Conservation (phyloP, 2,113 vertebrate genomes). For the Nipponia nippon region DNA sequence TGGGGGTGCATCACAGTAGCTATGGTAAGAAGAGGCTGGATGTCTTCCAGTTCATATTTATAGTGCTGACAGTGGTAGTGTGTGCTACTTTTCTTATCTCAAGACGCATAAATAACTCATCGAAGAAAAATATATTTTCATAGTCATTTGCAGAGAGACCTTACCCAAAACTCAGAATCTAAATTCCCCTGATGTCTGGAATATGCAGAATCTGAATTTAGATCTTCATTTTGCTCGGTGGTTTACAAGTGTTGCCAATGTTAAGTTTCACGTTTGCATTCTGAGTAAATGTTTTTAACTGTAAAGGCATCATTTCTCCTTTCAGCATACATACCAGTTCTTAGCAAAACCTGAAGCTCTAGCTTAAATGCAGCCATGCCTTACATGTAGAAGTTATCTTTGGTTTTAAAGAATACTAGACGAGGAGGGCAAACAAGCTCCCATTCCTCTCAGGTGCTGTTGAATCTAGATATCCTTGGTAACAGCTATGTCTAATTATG, state of each 20-base stretch:
- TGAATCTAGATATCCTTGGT: conserved; percentile 34
- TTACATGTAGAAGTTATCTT: neutral
- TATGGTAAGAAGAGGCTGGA: neutral
- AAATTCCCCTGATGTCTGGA: neutral
- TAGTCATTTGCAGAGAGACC: neutral
- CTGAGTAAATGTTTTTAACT: neutral
- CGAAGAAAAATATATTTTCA: neutral
- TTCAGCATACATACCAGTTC: neutral
- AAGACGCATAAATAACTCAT: neutral
- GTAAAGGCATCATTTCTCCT: neutral
- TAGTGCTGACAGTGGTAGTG: neutral
- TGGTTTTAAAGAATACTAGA: conserved; percentile 1
- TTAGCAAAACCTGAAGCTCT: neutral
- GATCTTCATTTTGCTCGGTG: neutral
- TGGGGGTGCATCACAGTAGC: neutral
- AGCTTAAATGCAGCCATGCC: neutral
- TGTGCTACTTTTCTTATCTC: neutral
- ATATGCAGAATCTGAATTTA: neutral
- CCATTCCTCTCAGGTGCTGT: conserved; percentile 17
- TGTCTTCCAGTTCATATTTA: neutral
- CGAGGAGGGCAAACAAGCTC: neutral
- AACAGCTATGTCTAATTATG: conserved; percentile 38
- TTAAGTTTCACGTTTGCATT: neutral
- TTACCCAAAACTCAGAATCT: neutral
- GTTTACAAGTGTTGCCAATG: neutral